A percentile compares a stretch with the other conserved stretches of the same genome.
These are phyloP conservation scores for Drosophila greeni DNA, from an alignment of 2,888 invertebrate genomes.

Conservation along the genomic window DNA sequence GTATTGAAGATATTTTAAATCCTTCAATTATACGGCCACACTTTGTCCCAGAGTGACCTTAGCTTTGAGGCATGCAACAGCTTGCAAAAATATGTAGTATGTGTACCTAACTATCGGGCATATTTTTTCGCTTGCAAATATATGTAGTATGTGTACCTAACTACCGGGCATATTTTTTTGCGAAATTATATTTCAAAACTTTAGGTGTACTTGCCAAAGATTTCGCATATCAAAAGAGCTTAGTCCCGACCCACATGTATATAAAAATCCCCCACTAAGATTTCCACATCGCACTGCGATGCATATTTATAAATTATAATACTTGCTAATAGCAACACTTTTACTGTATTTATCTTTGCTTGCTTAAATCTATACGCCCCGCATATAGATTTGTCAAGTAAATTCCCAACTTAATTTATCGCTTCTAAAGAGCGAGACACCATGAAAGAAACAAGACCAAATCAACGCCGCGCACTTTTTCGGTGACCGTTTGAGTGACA, in stretches of 20 bases:
- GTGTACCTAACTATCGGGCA: too few species aligned
- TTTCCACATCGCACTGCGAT: conserved; percentile 2
- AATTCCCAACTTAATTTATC: conserved; percentile 50
- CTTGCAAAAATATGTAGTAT: too few species aligned
- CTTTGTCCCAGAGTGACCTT: background rate
- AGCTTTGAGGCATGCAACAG: background rate
- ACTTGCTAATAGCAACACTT: conserved; percentile 18
- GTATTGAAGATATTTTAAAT: background rate
- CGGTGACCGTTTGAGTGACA: conserved; percentile 54
- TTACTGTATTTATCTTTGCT: conserved; percentile 8
- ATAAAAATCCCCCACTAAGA: conserved; percentile 2
- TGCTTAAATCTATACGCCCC: background rate
- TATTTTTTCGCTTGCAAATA: too few species aligned
- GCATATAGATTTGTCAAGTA: conserved; percentile 24
- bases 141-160: background rate
- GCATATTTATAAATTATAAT: conserved; percentile 1
- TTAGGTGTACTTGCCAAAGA: background rate
- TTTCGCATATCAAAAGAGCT: conserved; percentile 1
- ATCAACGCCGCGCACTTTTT: conserved; percentile 44
- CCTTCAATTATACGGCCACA: background rate
- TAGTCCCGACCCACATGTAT: background rate
- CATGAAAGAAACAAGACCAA: conserved; percentile 24
- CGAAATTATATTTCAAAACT: background rate
- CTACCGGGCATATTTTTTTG: background rate
- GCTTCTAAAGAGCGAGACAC: conserved; percentile 28